A percentile compares a stretch with the other conserved stretches of the same genome.
Conservation (phyloP, 2,888 invertebrate species). For the Danaus chrysippus region DNA sequence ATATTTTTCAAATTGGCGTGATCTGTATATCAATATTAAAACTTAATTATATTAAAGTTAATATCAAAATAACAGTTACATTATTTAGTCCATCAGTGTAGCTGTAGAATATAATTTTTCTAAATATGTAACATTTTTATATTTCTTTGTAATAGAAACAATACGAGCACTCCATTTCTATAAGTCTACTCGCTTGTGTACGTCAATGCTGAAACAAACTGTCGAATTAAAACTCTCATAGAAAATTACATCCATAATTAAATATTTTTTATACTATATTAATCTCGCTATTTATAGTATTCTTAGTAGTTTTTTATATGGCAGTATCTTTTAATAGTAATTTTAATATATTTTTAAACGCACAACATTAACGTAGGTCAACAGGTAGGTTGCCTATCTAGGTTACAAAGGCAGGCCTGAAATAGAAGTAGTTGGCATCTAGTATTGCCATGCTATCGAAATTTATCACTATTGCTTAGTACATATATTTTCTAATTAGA, state of each 20-base stretch:
- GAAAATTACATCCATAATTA: background rate
- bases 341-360: background rate
- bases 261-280: background rate
- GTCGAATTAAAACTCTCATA: constrained; percentile 5
- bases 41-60: background rate
- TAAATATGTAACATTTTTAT: constrained; percentile 5
- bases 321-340: background rate
- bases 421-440: background rate
- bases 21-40: background rate
- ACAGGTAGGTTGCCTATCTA: constrained; percentile 7
- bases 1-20: no score
- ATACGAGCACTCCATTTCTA: constrained; percentile 4
- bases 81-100: background rate
- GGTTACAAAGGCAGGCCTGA: background rate
- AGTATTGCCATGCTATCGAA: background rate
- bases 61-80: background rate
- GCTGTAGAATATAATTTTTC: constrained; percentile 8
- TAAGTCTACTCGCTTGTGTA: constrained; percentile 5
- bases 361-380: constrained; percentile 10
- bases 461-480: background rate
- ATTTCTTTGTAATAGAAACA: constrained; percentile 5
- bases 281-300: constrained; percentile 1
- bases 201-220: constrained; percentile 6
- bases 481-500: no score
- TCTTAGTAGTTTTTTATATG: background rate